Conservation (phyloP, 2,797 vertebrate species). For the Dendrocincla tyrannina region DNA sequence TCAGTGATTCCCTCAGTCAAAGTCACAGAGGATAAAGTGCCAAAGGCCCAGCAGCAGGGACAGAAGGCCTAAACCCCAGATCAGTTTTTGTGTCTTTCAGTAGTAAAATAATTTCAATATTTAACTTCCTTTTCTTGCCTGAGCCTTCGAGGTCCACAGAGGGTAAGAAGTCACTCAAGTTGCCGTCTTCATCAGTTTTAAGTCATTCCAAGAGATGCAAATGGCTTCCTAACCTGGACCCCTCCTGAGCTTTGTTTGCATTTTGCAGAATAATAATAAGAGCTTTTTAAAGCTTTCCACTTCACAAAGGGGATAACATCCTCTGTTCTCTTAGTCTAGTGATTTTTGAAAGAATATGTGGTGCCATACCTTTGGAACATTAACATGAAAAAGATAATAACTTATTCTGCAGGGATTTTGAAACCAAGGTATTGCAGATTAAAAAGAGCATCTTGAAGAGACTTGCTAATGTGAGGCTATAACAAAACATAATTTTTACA, state of each 20-base stretch:
- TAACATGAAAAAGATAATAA: neutral
- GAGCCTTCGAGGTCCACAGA: conserved; percentile 5
- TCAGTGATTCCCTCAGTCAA: conserved; percentile 68
- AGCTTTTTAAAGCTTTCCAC: neutral
- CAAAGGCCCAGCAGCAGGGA: conserved; percentile 58
- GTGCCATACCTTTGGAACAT: neutral
- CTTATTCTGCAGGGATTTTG: conserved; percentile 7
- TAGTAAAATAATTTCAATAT: conserved; percentile 59
- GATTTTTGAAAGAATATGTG: conserved; percentile 8
- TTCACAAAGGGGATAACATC: neutral
- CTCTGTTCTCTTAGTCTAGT: conserved; percentile 17
- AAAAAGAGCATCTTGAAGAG: conserved; percentile 25
- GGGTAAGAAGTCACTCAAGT: conserved; percentile 41
- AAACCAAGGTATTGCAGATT: neutral
- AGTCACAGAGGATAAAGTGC: conserved; percentile 67
- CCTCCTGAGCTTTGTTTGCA: conserved; percentile 50
- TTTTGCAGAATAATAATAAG: conserved; percentile 53
- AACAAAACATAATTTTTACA: neutral
- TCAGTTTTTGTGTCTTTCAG: conserved; percentile 55
- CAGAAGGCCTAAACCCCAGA: conserved; percentile 50
- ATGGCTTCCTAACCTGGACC: neutral
- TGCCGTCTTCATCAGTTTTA: neutral
- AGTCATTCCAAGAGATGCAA: conserved; percentile 46
- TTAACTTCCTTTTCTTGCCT: conserved; percentile 54
- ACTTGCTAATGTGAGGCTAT: conserved; percentile 16